Conservation (phyloP, 2,113 vertebrate genomes). For the Trogon melanurus region DNA sequence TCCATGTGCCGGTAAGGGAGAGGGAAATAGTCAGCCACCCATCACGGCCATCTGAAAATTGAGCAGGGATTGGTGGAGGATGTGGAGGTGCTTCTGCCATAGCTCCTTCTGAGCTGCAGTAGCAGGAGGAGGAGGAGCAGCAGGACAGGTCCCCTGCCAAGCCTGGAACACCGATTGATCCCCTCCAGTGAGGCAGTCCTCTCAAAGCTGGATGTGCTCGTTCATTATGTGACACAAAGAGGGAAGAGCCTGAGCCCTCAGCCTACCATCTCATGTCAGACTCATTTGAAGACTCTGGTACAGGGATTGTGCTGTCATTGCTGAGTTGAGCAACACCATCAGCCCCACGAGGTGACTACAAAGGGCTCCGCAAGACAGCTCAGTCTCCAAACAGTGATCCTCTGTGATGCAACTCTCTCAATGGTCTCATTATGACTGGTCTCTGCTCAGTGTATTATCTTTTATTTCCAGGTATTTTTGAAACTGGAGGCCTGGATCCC, state of each 20-base stretch:
- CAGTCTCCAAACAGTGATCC: background rate
- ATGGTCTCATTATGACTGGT: background rate
- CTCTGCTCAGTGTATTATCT: background rate
- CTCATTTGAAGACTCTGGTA: background rate
- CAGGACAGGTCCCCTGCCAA: background rate
- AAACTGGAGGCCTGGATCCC: background rate
- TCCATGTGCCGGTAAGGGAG: background rate
- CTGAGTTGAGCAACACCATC: background rate
- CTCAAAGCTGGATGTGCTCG: background rate
- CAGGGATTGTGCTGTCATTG: background rate
- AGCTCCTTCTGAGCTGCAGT: background rate
- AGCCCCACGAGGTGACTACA: background rate
- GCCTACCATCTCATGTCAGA: background rate
- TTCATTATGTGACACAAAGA: background rate
- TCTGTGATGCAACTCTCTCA: rapidly evolving
- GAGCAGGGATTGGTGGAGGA: background rate
- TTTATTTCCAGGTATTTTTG: background rate
- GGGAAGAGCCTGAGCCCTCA: background rate
- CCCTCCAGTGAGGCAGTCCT: background rate
- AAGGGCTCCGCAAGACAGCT: background rate
- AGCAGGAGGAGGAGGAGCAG: background rate
- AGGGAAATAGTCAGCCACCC: background rate
- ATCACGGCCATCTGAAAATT: background rate
- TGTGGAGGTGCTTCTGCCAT: background rate
- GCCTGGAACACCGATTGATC: background rate